phyloP scores from a whole-genome alignment of 2,888 invertebrate species.

The Aporophyla nigra region DNA sequence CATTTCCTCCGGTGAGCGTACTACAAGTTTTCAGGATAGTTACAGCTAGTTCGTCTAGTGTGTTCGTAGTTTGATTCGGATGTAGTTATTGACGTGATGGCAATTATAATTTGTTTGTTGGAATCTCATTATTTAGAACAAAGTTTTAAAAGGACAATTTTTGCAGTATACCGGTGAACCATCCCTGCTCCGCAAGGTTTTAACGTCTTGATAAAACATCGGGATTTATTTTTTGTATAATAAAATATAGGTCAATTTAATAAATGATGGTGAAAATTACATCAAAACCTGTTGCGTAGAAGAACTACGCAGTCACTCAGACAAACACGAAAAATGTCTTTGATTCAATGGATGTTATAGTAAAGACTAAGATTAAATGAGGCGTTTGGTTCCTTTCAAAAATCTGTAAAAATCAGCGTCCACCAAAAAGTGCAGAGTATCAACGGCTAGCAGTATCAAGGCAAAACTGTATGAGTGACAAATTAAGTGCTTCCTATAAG shows the following conservation, averaged over 20 bases:
- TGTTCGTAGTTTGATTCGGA: conserved; percentile 33
- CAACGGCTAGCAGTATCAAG: background rate
- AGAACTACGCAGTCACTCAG: no score
- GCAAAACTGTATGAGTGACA: background rate
- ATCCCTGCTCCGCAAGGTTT: no score
- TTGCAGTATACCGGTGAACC: no score
- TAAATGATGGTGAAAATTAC: background rate
- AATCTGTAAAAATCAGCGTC: background rate
- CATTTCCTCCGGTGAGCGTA: conserved; percentile 71
- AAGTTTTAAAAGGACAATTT: background rate
- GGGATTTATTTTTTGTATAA: background rate
- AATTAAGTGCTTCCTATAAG: background rate
- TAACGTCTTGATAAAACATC: no score
- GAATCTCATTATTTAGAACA: background rate
- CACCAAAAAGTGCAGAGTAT: background rate
- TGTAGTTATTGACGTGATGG: conserved; percentile 11
- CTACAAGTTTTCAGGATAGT: conserved; percentile 59
- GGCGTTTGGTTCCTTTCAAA: background rate
- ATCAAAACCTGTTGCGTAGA: no score
- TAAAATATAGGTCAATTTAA: no score
- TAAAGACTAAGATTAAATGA: background rate
- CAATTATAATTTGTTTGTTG: conserved; percentile 23
- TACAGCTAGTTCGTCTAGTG: conserved; percentile 43
- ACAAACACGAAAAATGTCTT: no score
- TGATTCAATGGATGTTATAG: no score